Conservation (phyloP, 92 coral and sea anemone genomes). For the Chrysogorgia sp. region DNA sequence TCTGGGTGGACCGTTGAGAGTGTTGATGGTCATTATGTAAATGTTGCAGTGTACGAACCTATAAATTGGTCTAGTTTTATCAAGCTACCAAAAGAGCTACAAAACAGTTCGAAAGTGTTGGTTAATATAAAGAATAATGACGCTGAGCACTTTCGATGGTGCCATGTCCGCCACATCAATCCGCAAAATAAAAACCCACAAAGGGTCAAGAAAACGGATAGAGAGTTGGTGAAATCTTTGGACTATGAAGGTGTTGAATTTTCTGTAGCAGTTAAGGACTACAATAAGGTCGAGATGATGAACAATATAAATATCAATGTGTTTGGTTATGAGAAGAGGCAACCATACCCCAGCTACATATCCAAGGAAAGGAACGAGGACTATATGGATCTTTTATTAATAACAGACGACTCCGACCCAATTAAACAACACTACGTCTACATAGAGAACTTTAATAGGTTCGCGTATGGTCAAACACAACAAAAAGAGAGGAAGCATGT, state of each 20-base stretch:
- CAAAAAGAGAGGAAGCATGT: conserved; percentile 45
- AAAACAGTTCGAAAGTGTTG: conserved; percentile 29
- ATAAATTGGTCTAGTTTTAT: conserved; percentile 38
- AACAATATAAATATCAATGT: too few species aligned
- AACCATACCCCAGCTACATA: too few species aligned
- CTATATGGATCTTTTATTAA: too few species aligned
- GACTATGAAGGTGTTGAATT: too few species aligned
- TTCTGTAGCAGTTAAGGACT: too few species aligned
- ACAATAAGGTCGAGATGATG: too few species aligned
- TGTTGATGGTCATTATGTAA: not conserved
- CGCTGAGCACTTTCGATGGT: conserved; percentile 44
- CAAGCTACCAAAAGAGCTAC: conserved; percentile 31
- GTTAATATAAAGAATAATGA: conserved; percentile 35
- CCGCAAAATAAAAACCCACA: not conserved
- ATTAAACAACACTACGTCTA: too few species aligned
- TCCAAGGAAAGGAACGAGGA: too few species aligned
- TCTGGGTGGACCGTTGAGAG: conserved; percentile 8
- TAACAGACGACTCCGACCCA: too few species aligned
- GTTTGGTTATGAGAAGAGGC: too few species aligned
- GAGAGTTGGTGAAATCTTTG: too few species aligned
- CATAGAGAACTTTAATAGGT: conserved; percentile 38
- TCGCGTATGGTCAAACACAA: conserved; percentile 23
- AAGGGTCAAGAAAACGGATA: too few species aligned
- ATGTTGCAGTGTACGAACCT: conserved; percentile 17
- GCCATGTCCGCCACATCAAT: conserved; percentile 11